Conservation (phyloP, 2,888 invertebrate genomes). For the Hesperia comma region DNA sequence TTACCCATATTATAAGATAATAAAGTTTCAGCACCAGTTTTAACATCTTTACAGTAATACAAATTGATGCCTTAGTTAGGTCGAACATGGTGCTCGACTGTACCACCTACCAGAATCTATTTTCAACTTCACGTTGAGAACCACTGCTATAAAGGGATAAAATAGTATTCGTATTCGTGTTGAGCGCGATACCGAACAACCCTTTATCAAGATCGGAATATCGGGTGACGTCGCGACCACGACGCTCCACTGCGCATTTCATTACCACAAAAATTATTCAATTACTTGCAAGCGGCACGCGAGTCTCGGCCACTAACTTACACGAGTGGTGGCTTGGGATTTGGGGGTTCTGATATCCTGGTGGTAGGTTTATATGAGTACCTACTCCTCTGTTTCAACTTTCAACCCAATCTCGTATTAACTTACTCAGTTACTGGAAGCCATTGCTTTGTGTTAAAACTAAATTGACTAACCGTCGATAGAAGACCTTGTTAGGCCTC, state of each 20-base stretch:
- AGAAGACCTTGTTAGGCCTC: too few species aligned
- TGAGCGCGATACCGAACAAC: constrained; percentile 64
- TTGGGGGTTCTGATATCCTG: neutral
- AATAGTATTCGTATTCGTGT: constrained; percentile 57
- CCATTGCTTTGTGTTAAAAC: too few species aligned
- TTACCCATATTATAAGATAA: too few species aligned
- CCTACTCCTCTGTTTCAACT: too few species aligned
- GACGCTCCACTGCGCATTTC: constrained; percentile 56
- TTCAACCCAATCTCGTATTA: too few species aligned
- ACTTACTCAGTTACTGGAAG: too few species aligned
- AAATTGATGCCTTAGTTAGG: too few species aligned
- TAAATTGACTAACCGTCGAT: too few species aligned
- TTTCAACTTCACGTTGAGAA: constrained; percentile 4
- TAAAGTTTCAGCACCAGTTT: too few species aligned
- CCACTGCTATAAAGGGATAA: constrained; percentile 32
- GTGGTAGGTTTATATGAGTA: neutral
- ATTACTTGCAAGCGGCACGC: constrained; percentile 36
- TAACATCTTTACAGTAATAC: too few species aligned
- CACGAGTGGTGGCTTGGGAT: neutral
- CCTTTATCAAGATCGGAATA: constrained; percentile 79
- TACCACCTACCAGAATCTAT: too few species aligned
- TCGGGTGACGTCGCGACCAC: constrained; percentile 64
- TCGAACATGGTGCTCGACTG: too few species aligned
- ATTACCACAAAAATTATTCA: constrained; percentile 70
- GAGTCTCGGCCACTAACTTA: constrained; percentile 16